Conservation (phyloP, 2,797 vertebrate genomes). For the Podarcis siculus region DNA sequence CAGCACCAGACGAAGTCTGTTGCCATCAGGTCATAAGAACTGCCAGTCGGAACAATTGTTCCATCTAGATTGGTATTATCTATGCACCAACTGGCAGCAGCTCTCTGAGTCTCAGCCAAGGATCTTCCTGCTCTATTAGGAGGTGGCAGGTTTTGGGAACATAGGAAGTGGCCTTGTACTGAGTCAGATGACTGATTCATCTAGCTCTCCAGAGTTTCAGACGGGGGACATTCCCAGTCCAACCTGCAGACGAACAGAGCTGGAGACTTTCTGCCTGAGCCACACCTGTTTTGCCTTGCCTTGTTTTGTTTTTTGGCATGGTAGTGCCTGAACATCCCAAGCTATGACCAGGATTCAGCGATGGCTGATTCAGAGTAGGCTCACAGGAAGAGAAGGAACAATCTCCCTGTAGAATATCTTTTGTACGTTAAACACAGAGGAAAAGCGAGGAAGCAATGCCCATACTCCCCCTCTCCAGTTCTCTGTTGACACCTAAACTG, state of each 20-base stretch:
- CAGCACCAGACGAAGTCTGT: background rate
- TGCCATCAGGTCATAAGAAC: no score
- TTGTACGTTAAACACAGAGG: background rate
- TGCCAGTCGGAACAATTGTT: no score
- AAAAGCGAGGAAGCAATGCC: background rate
- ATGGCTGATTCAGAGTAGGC: background rate
- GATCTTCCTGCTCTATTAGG: no score
- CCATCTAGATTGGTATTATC: no score
- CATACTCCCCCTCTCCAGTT: background rate
- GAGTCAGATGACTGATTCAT: no score
- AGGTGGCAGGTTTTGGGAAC: no score
- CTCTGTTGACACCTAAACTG: constrained; percentile 11
- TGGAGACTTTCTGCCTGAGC: no score
- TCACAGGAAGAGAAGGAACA: background rate
- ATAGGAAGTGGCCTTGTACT: no score
- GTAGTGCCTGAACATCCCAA: background rate
- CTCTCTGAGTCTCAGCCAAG: no score
- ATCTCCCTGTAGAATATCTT: background rate
- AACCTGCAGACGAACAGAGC: background rate
- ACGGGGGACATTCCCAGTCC: background rate
- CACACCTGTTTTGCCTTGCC: background rate
- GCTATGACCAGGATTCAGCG: background rate
- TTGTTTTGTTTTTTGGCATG: background rate
- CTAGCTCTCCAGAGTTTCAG: background rate
- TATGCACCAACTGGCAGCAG: no score